Evolutionary conservation across 1,140 invertebrate genomes (phyloP).

Genomic region (Mylabris phalerata): DNA sequence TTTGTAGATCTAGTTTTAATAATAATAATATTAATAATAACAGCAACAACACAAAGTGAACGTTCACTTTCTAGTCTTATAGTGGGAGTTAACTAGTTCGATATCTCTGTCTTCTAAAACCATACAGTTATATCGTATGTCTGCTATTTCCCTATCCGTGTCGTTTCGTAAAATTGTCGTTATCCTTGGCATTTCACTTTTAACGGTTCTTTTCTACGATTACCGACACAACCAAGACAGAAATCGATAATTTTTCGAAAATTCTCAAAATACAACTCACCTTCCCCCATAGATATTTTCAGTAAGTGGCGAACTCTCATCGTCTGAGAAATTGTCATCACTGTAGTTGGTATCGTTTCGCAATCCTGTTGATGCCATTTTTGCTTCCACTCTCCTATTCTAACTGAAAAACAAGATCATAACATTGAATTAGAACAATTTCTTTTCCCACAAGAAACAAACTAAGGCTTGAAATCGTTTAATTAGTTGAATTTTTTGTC

Average conservation of each 20-base stretch:
- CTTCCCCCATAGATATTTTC: constrained; percentile 81
- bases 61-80: constrained; percentile 24
- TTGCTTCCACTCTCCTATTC: constrained; percentile 18
- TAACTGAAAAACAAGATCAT: no score
- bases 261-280: constrained; percentile 46
- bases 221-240: background rate
- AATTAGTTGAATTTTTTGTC: background rate
- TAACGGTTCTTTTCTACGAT: background rate
- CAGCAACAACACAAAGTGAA: constrained; percentile 19
- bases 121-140: constrained; percentile 1
- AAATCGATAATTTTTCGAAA: background rate
- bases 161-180: constrained; percentile 5
- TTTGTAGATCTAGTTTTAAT: constrained; percentile 30
- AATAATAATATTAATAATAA: constrained; percentile 10
- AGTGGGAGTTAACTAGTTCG: background rate
- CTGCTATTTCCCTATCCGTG: no score
- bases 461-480: background rate
- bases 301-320: constrained; percentile 74
- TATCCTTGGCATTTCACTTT: constrained; percentile 25
- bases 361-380: constrained; percentile 52
- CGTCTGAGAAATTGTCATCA: constrained; percentile 72
- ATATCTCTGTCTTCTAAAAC: constrained; percentile 1
- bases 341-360: constrained; percentile 55
- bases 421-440: no score
- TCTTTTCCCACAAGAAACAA: no score